Evolutionary conservation across 2,113 vertebrate genomes (phyloP), one percentile per base, ranked within the genome.

Genomic region (Gobio gobio): DNA sequence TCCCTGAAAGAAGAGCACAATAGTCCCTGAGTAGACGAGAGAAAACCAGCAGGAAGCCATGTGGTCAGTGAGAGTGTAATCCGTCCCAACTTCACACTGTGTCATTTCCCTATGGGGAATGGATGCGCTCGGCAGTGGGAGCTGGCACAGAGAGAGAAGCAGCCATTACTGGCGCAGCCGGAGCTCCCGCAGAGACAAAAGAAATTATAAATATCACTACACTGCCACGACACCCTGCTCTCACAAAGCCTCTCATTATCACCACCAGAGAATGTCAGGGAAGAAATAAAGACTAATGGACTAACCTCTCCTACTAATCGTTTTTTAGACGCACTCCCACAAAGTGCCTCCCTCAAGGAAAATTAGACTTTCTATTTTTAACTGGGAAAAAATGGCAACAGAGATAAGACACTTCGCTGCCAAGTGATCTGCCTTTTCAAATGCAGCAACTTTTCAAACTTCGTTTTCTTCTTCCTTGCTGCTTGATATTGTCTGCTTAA

Each of bases 211-310:
- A 93, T 93, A 93, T 90, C 93, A 90, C 90, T 92, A 76, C 79
- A 80, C 86, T 29, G 72, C 83, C 89, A 86, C 80, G 85, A 86
- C 88, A 87, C 76, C 66, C 86, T 78, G 90, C 83, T 85, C 85
- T 74, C 75, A 84, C 86, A 61, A 70, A 90, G 88, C 91, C 79
- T 86, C 85, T 93, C 90, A 92, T 94, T 93, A 93, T 90, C 89
- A 87, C 83, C 64, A 59, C 85, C 85, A 79, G 90, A 90, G 90
- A 89, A 91, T 90, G 88, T 91, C 91, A 86, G 87, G 79, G 82
- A 82, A 91, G 88, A 90, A 89, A 90, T 90, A 89, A 91, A 90
- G 90, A 91, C 91, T 93, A 93, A 94, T 93, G 91, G 91, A 91
- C 89, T 91, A 89, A 91, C 91, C 88, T 90, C 91, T 86, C 78